Evolutionary conservation across 2,888 invertebrate genomes (phyloP).

Genomic region (Mechanitis mazaeus): DNA sequence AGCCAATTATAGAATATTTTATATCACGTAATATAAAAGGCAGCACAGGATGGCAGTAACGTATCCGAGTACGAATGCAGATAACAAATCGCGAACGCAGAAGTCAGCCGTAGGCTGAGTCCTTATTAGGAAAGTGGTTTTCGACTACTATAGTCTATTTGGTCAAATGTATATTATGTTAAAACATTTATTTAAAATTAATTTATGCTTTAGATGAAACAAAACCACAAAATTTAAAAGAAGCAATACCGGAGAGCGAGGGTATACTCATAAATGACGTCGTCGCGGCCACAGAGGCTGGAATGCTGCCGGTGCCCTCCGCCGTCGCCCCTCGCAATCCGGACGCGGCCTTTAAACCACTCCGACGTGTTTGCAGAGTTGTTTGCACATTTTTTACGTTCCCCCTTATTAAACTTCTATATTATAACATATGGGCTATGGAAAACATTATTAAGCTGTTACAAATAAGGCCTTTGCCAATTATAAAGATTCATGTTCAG

Average conservation of each 20-base stretch:
- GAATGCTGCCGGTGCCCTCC: conserved; percentile 65
- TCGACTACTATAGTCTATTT: background rate
- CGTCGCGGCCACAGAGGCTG: conserved; percentile 59
- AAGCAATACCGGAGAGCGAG: conserved; percentile 34
- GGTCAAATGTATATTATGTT: background rate
- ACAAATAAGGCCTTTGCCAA: conserved; percentile 1
- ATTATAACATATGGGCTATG: conserved; percentile 15
- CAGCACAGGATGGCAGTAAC: conserved; percentile 62
- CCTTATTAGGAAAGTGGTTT: conserved; percentile 16
- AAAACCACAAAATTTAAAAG: conserved; percentile 22
- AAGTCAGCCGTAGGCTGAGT: conserved; percentile 45
- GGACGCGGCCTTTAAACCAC: conserved; percentile 75
- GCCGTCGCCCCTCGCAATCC: conserved; percentile 69
- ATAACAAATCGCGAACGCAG: conserved; percentile 40
- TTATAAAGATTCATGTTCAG: background rate
- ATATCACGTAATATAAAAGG: conserved; percentile 41
- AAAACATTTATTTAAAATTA: background rate
- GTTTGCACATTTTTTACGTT: conserved; percentile 76
- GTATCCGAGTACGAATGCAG: conserved; percentile 15
- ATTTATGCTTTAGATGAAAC: conserved; percentile 15
- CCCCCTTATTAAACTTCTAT: conserved; percentile 58
- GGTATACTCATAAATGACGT: conserved; percentile 62
- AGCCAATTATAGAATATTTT: background rate
- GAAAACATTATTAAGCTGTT: conserved; percentile 8
- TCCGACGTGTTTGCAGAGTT: conserved; percentile 74